Evolutionary conservation across 2,113 vertebrate species (phyloP).

Genomic region (Cyphomyrus plagiostoma): DNA sequence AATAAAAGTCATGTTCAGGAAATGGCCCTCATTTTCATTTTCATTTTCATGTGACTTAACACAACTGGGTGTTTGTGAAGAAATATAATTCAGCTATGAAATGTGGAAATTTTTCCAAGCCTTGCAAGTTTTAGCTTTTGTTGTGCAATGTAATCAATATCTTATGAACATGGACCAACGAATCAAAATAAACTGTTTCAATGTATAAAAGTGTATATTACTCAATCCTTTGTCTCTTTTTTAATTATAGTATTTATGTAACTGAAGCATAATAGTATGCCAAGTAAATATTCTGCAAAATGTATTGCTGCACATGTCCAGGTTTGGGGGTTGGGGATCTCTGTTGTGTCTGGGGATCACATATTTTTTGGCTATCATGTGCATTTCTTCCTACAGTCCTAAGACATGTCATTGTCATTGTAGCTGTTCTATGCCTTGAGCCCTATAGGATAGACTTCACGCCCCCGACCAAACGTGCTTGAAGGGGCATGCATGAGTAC

Average conservation of each 20-base stretch:
- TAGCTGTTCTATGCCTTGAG: not conserved
- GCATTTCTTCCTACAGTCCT: not conserved
- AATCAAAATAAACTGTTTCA: not conserved
- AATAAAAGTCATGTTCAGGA: not conserved
- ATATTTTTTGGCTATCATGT: not conserved
- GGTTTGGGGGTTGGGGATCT: not conserved
- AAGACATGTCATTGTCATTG: not conserved
- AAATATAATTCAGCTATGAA: not conserved
- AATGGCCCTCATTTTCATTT: not conserved
- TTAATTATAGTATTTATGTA: not conserved
- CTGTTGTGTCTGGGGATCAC: not conserved
- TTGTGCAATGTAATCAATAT: not conserved
- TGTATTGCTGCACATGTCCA: not conserved
- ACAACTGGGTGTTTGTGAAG: not conserved
- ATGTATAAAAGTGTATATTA: not conserved
- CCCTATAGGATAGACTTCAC: not conserved
- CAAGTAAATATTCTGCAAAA: not conserved
- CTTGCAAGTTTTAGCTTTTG: not conserved
- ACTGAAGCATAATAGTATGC: not conserved
- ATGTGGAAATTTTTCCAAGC: not conserved
- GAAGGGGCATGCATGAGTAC: not conserved
- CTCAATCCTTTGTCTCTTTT: not conserved
- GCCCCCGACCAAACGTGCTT: not conserved
- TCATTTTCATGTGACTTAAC: not conserved
- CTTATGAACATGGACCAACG: not conserved